A percentile compares a stretch with the other conserved stretches of the same genome.
These are phyloP conservation scores for Silurus meridionalis DNA, from an alignment of 2,113 vertebrate species.

Conservation along the genomic window DNA sequence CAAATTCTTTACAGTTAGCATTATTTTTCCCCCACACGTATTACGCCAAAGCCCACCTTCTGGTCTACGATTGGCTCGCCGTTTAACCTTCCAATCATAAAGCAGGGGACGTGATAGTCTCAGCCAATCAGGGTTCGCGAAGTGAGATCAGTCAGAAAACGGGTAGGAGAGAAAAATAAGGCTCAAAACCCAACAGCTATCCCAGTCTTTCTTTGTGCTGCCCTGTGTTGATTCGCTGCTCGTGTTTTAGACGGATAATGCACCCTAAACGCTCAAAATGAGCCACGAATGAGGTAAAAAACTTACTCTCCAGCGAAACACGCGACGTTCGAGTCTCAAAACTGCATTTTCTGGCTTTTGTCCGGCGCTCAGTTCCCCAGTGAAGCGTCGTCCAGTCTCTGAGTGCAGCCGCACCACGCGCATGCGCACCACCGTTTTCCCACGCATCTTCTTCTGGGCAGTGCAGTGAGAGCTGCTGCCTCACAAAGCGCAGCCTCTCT, in stretches of 20 bases:
- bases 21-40: slow-evolving; percentile 23
- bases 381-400: slow-evolving; percentile 49
- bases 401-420: slow-evolving; percentile 37
- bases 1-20: slow-evolving; percentile 5
- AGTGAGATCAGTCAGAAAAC: slow-evolving; percentile 5
- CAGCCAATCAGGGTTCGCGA: neutral
- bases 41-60: neutral
- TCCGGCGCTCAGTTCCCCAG: slow-evolving; percentile 41
- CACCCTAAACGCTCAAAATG: neutral
- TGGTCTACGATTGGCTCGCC: neutral
- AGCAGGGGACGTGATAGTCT: too few relatives aligned
- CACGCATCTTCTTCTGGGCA: slow-evolving; percentile 47
- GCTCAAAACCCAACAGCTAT: slow-evolving; percentile 18
- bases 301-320: slow-evolving; percentile 48
- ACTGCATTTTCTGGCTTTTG: slow-evolving; percentile 43
- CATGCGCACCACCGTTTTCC: slow-evolving; percentile 40
- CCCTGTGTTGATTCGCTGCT: slow-evolving; percentile 29
- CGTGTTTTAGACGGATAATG: neutral
- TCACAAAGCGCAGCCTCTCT: slow-evolving; percentile 32
- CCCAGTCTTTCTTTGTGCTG: slow-evolving; percentile 50
- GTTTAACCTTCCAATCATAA: neutral
- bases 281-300: neutral
- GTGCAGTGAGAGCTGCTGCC: neutral
- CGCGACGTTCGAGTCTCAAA: slow-evolving; percentile 35
- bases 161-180: slow-evolving; percentile 7